Percentiles rank a stretch among this genome's conserved stretches.
phyloP scores from a whole-genome alignment of 2,888 invertebrate genomes.

The Tetropium fuscum region DNA sequence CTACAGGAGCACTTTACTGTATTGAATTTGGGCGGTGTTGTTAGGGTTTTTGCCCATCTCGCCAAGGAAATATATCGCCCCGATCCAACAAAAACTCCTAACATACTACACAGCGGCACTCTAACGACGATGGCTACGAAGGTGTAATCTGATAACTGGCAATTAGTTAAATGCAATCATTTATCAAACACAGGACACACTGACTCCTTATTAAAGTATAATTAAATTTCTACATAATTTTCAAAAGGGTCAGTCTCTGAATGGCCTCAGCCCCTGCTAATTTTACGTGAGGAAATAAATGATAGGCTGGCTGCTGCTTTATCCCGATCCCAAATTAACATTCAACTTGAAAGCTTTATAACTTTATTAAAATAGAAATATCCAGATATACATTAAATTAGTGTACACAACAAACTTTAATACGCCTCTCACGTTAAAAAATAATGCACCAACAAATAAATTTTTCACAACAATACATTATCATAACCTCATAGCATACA shows the following conservation, averaged over 20 bases:
- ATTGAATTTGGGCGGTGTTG: conserved; percentile 64
- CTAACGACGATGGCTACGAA: conserved; percentile 44
- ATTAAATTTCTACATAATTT: conserved; percentile 64
- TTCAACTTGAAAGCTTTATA: conserved; percentile 40
- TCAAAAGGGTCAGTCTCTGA: conserved; percentile 58
- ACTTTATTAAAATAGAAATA: conserved; percentile 42
- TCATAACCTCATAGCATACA: too few species aligned
- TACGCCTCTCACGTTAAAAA: too few species aligned
- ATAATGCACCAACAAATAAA: too few species aligned
- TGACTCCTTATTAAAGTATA: conserved; percentile 63
- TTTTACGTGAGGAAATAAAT: conserved; percentile 47
- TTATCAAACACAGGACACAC: conserved; percentile 60
- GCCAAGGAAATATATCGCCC: conserved; percentile 52
- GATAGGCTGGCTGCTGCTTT: conserved; percentile 41
- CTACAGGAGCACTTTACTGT: conserved; percentile 64
- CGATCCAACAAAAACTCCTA: conserved; percentile 41
- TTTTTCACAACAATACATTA: too few species aligned
- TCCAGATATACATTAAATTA: conserved; percentile 7
- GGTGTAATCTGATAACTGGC: conserved; percentile 65
- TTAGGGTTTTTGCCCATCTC: conserved; percentile 60
- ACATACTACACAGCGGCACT: conserved; percentile 45
- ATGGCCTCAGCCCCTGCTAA: conserved; percentile 44
- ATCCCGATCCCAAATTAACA: conserved; percentile 41
- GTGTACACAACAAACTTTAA: not conserved
- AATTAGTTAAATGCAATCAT: conserved; percentile 66